A percentile compares a stretch with the other conserved stretches of the same genome.
Evolutionary conservation across 2,888 invertebrate species (phyloP).

Genomic region (Eucera pruinosa): DNA sequence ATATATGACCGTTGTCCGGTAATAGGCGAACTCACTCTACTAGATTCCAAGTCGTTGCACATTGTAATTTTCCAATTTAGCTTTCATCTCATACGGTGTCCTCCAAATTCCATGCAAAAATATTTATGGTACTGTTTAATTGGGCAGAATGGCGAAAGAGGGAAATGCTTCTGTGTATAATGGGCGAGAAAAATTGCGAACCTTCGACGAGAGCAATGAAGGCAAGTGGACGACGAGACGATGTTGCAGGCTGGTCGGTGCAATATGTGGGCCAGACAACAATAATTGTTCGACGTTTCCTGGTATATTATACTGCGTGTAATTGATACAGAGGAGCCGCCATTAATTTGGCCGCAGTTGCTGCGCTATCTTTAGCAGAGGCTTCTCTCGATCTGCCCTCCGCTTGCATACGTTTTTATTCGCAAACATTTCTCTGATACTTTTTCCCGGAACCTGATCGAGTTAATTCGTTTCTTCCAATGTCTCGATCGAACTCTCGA

Average conservation of each 20-base stretch:
- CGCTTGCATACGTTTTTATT: conserved; percentile 23
- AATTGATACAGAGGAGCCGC: conserved; percentile 79
- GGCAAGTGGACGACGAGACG: conserved; percentile 67
- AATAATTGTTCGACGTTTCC: conserved; percentile 81
- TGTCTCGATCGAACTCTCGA: conserved; percentile 31
- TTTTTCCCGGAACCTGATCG: conserved; percentile 1
- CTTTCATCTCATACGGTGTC: background rate
- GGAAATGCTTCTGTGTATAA: background rate
- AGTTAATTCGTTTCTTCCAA: background rate
- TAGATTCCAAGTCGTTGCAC: background rate
- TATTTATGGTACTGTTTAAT: too few relatives aligned
- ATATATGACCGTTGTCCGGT: too few relatives aligned
- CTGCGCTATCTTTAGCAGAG: conserved; percentile 64
- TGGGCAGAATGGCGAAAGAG: background rate
- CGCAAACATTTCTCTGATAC: background rate
- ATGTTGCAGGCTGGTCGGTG: conserved; percentile 55
- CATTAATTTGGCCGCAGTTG: conserved; percentile 65
- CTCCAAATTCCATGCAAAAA: background rate
- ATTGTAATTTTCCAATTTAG: background rate
- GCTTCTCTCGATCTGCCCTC: conserved; percentile 2
- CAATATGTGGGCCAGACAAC: conserved; percentile 80
- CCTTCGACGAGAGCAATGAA: conserved; percentile 65
- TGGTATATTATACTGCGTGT: conserved; percentile 77
- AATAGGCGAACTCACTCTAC: too few relatives aligned
- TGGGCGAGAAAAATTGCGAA: conserved; percentile 39